These are phyloP conservation scores for Sus scrofa DNA, from an alignment of 2,113 vertebrate genomes.

Conservation along the genomic window DNA sequence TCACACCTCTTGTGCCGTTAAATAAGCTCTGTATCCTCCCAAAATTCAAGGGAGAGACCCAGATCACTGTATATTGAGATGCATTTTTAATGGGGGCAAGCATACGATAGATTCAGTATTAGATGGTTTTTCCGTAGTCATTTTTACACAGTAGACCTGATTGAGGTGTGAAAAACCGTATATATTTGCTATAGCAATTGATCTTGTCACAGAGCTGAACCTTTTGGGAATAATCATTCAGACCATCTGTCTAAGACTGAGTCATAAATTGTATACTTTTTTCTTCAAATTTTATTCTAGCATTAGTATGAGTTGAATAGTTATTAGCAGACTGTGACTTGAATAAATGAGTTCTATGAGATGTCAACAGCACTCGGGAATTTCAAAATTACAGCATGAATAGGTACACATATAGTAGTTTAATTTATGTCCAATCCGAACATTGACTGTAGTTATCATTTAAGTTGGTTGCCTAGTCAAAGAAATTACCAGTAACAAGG, in stretches of 20 bases:
- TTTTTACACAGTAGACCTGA: slow-evolving; percentile 1
- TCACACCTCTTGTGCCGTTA: slow-evolving; percentile 75
- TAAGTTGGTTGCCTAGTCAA: background rate
- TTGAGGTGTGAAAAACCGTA: slow-evolving; percentile 70
- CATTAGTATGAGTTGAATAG: slow-evolving; percentile 59
- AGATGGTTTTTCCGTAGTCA: slow-evolving; percentile 42
- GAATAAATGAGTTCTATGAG: slow-evolving; percentile 34
- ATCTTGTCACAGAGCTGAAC: slow-evolving; percentile 75
- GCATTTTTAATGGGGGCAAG: slow-evolving; percentile 57
- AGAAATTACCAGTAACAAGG: background rate
- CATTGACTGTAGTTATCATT: background rate
- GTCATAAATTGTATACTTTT: slow-evolving; percentile 71
- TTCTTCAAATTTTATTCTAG: slow-evolving; percentile 64
- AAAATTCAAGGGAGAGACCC: slow-evolving; percentile 46
- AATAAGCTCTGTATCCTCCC: slow-evolving; percentile 74
- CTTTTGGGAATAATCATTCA: slow-evolving; percentile 78
- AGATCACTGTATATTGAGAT: slow-evolving; percentile 7
- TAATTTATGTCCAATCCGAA: background rate
- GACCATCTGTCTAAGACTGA: slow-evolving; percentile 76
- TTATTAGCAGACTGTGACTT: slow-evolving; percentile 43
- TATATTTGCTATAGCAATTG: slow-evolving; percentile 78
- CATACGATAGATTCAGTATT: background rate
- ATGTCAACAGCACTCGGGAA: background rate
- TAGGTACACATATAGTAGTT: background rate
- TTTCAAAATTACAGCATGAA: slow-evolving; percentile 56